phyloP scores from a whole-genome alignment of 2,113 vertebrate species.

The Podiceps cristatus region DNA sequence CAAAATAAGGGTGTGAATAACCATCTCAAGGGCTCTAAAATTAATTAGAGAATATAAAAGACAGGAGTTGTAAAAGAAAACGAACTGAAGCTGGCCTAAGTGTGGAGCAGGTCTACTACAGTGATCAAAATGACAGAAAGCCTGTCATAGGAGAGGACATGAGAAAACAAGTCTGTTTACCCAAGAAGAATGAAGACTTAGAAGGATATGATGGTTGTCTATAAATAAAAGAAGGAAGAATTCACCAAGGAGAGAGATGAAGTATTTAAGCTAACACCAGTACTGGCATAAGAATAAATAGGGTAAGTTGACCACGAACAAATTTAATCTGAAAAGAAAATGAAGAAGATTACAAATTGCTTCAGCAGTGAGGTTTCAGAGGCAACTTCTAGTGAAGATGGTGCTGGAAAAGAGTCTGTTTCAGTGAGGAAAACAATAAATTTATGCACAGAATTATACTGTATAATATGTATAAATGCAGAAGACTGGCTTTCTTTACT shows the following conservation, averaged over 20 bases:
- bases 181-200: constrained; percentile 10
- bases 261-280: background rate
- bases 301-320: background rate
- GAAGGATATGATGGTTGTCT: background rate
- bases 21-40: background rate
- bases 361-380: background rate
- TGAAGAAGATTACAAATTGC: background rate
- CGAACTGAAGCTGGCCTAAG: background rate
- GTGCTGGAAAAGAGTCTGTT: background rate
- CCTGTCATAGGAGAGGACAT: background rate
- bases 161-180: constrained; percentile 14
- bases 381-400: fast-evolving
- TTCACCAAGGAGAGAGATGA: background rate
- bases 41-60: background rate
- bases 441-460: background rate
- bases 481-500: background rate
- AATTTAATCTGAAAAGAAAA: background rate
- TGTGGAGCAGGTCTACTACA: background rate
- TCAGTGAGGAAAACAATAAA: background rate
- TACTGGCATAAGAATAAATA: constrained; percentile 1
- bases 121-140: background rate
- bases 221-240: constrained; percentile 22
- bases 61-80: background rate
- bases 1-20: background rate
- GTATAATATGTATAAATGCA: fast-evolving